Evolutionary conservation across 2,113 vertebrate genomes (phyloP).

Genomic region (Ailuropoda melanoleuca): DNA sequence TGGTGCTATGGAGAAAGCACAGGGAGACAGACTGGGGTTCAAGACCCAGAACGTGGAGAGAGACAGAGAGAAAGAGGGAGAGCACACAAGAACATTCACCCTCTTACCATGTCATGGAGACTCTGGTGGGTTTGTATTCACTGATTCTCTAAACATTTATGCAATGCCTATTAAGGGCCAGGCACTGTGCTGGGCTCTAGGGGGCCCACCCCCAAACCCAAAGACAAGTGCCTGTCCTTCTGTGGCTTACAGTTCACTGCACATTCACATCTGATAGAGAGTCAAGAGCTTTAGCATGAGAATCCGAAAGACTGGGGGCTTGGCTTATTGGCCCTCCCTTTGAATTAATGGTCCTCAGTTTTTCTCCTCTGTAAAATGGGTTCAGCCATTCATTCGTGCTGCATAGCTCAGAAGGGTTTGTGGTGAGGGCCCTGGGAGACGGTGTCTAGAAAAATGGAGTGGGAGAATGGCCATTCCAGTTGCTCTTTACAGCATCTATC

Average conservation of each 20-base stretch:
- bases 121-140: neutral
- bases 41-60: neutral
- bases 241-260: neutral
- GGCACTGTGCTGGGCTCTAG: neutral
- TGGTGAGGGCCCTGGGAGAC: neutral
- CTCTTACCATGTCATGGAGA: too few relatives aligned
- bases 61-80: neutral
- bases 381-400: neutral
- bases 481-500: neutral
- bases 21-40: neutral
- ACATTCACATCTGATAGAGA: neutral
- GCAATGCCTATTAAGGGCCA: neutral
- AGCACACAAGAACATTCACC: neutral
- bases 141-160: neutral
- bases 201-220: neutral
- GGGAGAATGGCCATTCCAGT: neutral
- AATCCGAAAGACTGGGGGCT: neutral
- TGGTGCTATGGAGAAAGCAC: neutral
- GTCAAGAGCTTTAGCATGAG: neutral
- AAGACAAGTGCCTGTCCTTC: neutral
- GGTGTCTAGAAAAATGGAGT: neutral
- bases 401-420: neutral
- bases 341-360: neutral
- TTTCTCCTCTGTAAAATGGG: slow-evolving; percentile 10
- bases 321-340: neutral